These are phyloP conservation scores for Tenualosa ilisha DNA, from an alignment of 2,797 vertebrate genomes.

Conservation along the genomic window DNA sequence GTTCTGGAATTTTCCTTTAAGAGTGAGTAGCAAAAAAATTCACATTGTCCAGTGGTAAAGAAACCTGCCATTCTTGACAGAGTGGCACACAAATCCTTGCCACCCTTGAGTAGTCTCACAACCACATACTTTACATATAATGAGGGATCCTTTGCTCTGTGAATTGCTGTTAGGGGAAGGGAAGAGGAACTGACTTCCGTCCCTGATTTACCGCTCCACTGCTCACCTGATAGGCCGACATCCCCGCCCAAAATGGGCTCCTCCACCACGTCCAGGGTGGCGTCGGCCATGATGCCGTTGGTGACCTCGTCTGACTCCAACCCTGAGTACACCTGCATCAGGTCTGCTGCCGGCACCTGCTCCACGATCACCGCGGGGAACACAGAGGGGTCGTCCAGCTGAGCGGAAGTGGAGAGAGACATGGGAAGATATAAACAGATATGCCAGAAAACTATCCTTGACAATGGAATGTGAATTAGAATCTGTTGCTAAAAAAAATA, in stretches of 20 bases:
- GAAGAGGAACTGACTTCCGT: too few species aligned
- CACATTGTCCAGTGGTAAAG: too few species aligned
- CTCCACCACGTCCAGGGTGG: slow-evolving; percentile 79
- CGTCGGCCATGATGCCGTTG: slow-evolving; percentile 82
- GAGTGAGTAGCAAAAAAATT: too few species aligned
- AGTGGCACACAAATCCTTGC: too few species aligned
- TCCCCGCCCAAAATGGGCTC: slow-evolving; percentile 79
- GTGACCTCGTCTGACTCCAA: slow-evolving; percentile 82
- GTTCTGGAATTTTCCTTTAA: too few species aligned
- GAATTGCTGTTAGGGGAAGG: too few species aligned
- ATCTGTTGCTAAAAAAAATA: not conserved
- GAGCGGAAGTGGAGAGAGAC: slow-evolving; percentile 40
- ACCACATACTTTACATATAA: not conserved
- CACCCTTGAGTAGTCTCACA: not conserved
- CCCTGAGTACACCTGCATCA: slow-evolving; percentile 87
- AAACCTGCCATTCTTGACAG: too few species aligned
- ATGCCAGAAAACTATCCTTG: too few species aligned
- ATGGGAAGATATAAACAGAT: too few species aligned
- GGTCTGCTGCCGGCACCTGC: slow-evolving; percentile 82
- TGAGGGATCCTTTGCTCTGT: too few species aligned
- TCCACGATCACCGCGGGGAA: slow-evolving; percentile 89
- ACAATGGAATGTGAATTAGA: not conserved
- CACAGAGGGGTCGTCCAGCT: slow-evolving; percentile 88
- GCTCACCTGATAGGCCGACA: slow-evolving; percentile 79
- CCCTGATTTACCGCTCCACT: too few species aligned